These are phyloP conservation scores for Otocyon megalotis DNA, from an alignment of 2,113 vertebrate species.

Conservation along the genomic window DNA sequence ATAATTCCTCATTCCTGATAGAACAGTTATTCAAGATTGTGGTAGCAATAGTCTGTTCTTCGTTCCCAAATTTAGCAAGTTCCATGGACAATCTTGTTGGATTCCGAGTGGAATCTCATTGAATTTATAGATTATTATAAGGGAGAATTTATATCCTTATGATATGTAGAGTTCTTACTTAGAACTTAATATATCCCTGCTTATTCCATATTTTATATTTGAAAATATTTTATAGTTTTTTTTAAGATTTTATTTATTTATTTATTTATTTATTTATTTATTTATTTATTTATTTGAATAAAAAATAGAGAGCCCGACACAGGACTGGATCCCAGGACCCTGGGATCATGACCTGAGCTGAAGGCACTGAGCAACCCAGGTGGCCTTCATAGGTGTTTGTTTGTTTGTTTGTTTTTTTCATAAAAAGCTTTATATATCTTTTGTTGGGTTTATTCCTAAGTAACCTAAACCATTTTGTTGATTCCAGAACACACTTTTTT, in stretches of 20 bases:
- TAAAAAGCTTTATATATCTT: not conserved
- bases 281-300: too few relatives aligned
- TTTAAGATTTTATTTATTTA: not conserved
- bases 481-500: not conserved
- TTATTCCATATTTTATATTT: not conserved
- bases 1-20: not conserved
- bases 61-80: not conserved
- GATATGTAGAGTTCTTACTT: not conserved
- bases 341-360: too few relatives aligned
- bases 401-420: not conserved
- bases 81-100: not conserved
- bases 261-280: too few relatives aligned
- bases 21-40: not conserved
- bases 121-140: not conserved
- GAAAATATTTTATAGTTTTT: not conserved
- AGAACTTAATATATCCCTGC: not conserved
- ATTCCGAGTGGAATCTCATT: not conserved
- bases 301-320: too few relatives aligned
- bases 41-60: not conserved
- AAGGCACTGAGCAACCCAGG: too few relatives aligned
- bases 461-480: not conserved
- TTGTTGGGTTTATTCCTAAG: not conserved
- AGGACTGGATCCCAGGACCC: too few relatives aligned
- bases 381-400: too few relatives aligned
- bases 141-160: not conserved